Evolutionary conservation across 1,140 invertebrate genomes (phyloP).

Genomic region (Piezodorus guildinii): DNA sequence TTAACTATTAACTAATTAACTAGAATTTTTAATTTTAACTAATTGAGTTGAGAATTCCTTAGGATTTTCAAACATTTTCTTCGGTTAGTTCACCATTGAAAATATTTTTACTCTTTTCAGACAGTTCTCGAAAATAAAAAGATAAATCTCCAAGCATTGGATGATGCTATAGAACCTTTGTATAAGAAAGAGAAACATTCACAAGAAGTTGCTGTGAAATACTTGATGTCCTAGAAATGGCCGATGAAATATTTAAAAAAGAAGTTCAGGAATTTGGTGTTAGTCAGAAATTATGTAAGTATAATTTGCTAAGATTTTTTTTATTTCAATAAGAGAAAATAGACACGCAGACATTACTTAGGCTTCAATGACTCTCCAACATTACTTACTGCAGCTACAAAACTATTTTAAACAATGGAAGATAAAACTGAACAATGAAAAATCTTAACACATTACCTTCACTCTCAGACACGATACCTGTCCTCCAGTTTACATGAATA

Average conservation of each 20-base stretch:
- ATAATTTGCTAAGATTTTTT: too few species aligned
- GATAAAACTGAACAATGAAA: too few species aligned
- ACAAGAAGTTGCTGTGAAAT: neutral
- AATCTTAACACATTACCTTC: too few species aligned
- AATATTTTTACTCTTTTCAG: slow-evolving; percentile 1
- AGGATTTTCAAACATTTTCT: neutral
- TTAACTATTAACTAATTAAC: too few species aligned
- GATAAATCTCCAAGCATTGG: slow-evolving; percentile 2
- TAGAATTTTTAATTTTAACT: neutral
- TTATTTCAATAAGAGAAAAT: too few species aligned
- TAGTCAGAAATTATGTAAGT: neutral
- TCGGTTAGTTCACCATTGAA: neutral
- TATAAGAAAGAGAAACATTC: slow-evolving; percentile 13
- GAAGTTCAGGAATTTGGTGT: neutral
- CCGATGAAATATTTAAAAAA: slow-evolving; percentile 15
- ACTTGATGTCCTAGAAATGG: slow-evolving; percentile 11
- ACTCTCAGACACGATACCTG: too few species aligned
- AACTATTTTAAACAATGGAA: too few species aligned
- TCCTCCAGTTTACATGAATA: too few species aligned
- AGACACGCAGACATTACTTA: too few species aligned
- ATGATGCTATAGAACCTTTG: slow-evolving; percentile 9
- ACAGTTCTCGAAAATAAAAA: slow-evolving; percentile 13
- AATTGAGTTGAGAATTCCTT: neutral
- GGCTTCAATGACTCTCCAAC: too few species aligned
- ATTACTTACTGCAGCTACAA: too few species aligned